Evolutionary conservation across 2,113 vertebrate species (phyloP).

Genomic region (Megalops atlanticus): DNA sequence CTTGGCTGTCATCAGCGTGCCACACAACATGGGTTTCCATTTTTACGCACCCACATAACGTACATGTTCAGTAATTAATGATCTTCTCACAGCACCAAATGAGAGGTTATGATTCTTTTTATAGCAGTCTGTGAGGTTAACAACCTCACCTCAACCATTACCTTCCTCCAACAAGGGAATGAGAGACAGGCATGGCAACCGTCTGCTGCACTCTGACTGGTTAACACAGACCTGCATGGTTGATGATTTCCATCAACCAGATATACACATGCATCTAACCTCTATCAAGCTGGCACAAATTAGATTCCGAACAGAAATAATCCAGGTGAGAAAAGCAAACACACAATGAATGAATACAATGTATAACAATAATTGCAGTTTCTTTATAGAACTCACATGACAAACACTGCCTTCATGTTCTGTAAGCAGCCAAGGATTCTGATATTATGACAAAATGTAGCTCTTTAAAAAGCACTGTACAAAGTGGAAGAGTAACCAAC

Average conservation of each 20-base stretch:
- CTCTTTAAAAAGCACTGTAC: no score
- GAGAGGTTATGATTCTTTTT: slow-evolving; percentile 23
- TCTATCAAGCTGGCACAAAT: not conserved
- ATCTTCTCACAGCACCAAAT: slow-evolving; percentile 31
- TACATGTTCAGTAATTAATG: slow-evolving; percentile 44
- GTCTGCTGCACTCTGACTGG: slow-evolving; percentile 26
- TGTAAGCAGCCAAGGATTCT: no score
- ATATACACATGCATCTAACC: not conserved
- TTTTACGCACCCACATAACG: slow-evolving; percentile 9
- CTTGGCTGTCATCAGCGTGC: not conserved
- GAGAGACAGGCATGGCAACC: slow-evolving; percentile 19
- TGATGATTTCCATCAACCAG: not conserved
- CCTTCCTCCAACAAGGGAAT: slow-evolving; percentile 23
- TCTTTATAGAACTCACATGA: no score
- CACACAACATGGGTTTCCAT: slow-evolving; percentile 1
- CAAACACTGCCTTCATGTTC: no score
- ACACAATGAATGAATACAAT: not conserved
- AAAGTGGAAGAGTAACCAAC: no score
- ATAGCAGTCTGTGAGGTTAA: slow-evolving; percentile 27
- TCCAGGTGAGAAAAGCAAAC: not conserved
- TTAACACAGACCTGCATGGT: not conserved
- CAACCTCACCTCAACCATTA: slow-evolving; percentile 32
- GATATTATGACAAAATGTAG: no score
- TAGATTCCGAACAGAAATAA: not conserved
- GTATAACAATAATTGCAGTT: no score